Percentiles rank a stretch among this genome's conserved stretches.
Evolutionary conservation across 2,113 vertebrate species (phyloP).

Genomic region (Mastomys natalensis): DNA sequence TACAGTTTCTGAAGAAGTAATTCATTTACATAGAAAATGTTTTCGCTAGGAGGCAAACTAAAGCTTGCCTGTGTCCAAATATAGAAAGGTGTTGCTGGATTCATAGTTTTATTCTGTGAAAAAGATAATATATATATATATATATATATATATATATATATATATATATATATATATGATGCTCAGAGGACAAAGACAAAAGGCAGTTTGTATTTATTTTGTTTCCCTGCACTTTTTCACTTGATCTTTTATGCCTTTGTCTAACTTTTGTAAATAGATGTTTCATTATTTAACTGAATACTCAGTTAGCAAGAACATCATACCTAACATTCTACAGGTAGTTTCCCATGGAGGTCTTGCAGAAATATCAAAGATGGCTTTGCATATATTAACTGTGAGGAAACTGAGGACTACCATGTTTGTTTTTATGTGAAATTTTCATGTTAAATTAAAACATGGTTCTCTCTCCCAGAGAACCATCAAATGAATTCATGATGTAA

Average conservation of each 20-base stretch:
- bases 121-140: background rate
- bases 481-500: background rate
- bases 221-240: background rate
- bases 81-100: conserved; percentile 65
- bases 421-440: background rate
- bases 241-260: conserved; percentile 26
- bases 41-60: conserved; percentile 71
- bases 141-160: conserved; percentile 21
- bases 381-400: background rate
- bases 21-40: conserved; percentile 81
- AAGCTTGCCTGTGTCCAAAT: conserved; percentile 58
- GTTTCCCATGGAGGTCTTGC: background rate
- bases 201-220: background rate
- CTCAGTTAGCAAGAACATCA: background rate
- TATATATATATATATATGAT: conserved; percentile 8
- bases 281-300: background rate
- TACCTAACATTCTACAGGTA: background rate
- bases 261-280: background rate
- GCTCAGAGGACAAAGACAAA: conserved; percentile 8
- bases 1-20: conserved; percentile 72
- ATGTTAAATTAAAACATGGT: background rate
- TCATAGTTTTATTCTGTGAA: conserved; percentile 40
- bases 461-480: too few species aligned
- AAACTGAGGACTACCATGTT: background rate
- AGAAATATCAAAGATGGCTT: background rate